Percentiles rank a stretch among this genome's conserved stretches.
Evolutionary conservation across 2,797 vertebrate genomes (phyloP).

Genomic region (Eulemur coronatus): DNA sequence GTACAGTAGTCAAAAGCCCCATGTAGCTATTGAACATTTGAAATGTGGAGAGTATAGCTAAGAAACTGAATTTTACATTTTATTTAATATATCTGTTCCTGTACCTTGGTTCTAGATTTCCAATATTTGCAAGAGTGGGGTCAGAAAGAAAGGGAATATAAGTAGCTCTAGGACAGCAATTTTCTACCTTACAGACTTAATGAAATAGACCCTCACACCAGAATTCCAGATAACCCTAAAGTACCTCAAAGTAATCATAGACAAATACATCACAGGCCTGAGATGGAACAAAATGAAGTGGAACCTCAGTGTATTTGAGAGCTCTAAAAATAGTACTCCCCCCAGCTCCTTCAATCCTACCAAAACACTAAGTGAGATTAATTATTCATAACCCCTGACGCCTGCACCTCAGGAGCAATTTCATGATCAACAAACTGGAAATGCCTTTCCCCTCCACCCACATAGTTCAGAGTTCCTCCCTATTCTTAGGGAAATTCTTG

Average conservation of each 20-base stretch:
- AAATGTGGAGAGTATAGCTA: neutral
- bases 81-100: neutral
- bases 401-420: neutral
- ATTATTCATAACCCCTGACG: neutral
- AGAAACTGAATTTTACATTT: neutral
- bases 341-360: no score
- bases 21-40: neutral
- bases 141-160: neutral
- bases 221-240: neutral
- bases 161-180: neutral
- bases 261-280: neutral
- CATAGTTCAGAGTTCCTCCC: neutral
- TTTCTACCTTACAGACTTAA: neutral
- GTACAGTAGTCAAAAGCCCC: neutral
- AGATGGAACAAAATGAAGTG: neutral
- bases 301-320: neutral
- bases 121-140: neutral
- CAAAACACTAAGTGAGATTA: neutral
- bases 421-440: neutral
- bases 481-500: neutral
- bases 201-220: neutral
- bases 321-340: neutral
- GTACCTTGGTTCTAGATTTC: neutral
- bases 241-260: neutral
- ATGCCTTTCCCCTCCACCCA: neutral